Evolutionary conservation across 2,797 vertebrate species (phyloP), one percentile per base, ranked within the genome.

Genomic region (Sebastes hubbsi): DNA sequence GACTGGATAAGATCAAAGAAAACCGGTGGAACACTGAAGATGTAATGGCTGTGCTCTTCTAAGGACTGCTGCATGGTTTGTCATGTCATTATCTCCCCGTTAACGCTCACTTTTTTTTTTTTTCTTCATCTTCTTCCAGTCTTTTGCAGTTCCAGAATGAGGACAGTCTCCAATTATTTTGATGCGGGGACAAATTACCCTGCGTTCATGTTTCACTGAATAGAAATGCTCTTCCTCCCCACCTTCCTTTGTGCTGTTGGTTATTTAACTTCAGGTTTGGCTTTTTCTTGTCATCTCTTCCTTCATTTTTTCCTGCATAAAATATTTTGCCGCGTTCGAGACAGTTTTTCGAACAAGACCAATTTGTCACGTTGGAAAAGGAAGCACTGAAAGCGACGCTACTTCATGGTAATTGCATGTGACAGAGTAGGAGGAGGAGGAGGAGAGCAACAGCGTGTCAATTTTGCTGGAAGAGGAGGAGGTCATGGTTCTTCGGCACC

Each of bases 1-100:
- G 70, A 81, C 77, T 42, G 66, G 85, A 91, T 87, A 76, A 89
- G 91, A 94, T 95, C 88, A 95, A 93, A 95, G 88, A 80, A 63
- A 61, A 67, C 73, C 42, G 36, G 72, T 83, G 68, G 84, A 92
- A 86, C 82, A 86, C 55, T 62, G 82, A 78, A 79, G 82, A 88
- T 82, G 87, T 87, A 88, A 88, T 78, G 83, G 77, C 83, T 66
- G 71, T 58, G 66, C 76, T 85, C 77, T 80, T 82, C 87, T 91
- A 77, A 91, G 84, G 80, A 81, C 85, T 42, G 76, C 87, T 62
- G 82, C 78, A 61, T 84, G 74, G 83, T 86, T 89, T 89, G 81
- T 91, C 87, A 78, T 81, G 75, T 90, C 91, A 92, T 95, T 94
- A 91, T 84, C 86, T 64, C 16, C 25, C 71, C 2, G 52, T 77